Conservation (phyloP, 2,113 vertebrate species). For the Zosterops lateralis region DNA sequence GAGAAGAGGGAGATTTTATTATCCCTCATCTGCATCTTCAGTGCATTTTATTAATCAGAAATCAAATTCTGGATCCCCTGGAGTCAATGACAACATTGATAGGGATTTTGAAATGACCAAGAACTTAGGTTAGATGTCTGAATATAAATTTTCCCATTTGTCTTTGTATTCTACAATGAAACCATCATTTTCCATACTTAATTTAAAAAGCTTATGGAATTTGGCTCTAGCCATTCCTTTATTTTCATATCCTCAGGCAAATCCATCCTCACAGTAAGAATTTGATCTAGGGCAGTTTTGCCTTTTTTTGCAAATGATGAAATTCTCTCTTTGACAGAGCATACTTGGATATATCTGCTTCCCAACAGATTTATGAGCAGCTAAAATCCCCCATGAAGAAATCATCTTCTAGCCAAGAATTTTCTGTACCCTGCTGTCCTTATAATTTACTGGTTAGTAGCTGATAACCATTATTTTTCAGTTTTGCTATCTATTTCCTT, state of each 20-base stretch:
- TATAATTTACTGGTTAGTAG: slow-evolving; percentile 20
- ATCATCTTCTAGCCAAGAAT: slow-evolving; percentile 38
- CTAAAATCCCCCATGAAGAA: slow-evolving; percentile 52
- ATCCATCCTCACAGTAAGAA: not conserved
- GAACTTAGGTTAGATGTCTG: not conserved
- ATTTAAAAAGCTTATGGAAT: not conserved
- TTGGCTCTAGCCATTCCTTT: not conserved
- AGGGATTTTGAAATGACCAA: not conserved
- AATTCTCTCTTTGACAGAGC: slow-evolving; percentile 34
- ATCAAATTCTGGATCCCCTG: not conserved
- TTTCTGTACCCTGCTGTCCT: slow-evolving; percentile 36
- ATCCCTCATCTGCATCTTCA: not conserved
- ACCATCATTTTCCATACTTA: not conserved
- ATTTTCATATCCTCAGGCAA: slow-evolving; percentile 18
- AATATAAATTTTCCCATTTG: not conserved
- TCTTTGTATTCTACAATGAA: not conserved
- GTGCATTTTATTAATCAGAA: not conserved
- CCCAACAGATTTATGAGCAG: slow-evolving; percentile 55
- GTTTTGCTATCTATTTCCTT: not conserved
- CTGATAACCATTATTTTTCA: slow-evolving; percentile 25
- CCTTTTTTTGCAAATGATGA: slow-evolving; percentile 3
- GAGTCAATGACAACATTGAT: not conserved
- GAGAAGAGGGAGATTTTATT: not conserved
- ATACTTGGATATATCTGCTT: slow-evolving; percentile 24
- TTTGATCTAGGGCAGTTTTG: slow-evolving; percentile 18